phyloP scores from a whole-genome alignment of 2,113 vertebrate genomes.

The Raja brachyura region DNA sequence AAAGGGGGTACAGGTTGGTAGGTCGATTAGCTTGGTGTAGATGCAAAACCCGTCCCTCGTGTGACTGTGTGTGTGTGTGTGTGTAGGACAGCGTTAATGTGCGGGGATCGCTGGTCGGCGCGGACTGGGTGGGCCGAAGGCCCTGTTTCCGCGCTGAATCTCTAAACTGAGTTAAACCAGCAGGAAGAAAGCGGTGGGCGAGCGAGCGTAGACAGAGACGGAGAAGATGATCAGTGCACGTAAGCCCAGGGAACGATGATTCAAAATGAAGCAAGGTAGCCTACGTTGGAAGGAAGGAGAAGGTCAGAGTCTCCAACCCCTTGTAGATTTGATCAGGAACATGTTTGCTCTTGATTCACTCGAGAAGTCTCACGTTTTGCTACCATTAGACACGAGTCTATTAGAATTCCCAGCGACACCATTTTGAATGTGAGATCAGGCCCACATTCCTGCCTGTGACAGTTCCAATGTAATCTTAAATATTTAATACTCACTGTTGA shows the following conservation, averaged over 20 bases:
- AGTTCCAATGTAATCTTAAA: slow-evolving; percentile 32
- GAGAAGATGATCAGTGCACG: background rate
- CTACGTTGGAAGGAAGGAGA: background rate
- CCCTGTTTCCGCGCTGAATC: no score
- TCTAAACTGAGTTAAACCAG: background rate
- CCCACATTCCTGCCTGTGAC: slow-evolving; percentile 9
- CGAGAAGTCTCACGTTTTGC: background rate
- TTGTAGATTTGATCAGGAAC: background rate
- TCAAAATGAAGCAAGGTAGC: background rate
- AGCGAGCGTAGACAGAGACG: background rate
- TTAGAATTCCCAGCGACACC: background rate
- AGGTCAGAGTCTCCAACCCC: background rate
- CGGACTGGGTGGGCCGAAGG: no score
- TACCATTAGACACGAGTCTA: background rate
- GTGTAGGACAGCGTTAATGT: no score
- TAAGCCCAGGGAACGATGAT: no score
- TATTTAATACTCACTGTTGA: slow-evolving; percentile 31
- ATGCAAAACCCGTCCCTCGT: no score
- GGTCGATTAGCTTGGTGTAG: no score
- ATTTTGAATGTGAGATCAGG: slow-evolving; percentile 20
- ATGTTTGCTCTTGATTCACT: background rate
- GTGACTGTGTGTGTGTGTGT: no score
- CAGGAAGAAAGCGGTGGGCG: background rate
- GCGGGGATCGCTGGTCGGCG: no score
- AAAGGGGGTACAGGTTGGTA: no score